phyloP scores from a whole-genome alignment of 2,113 vertebrate species.

The Mellivora capensis region DNA sequence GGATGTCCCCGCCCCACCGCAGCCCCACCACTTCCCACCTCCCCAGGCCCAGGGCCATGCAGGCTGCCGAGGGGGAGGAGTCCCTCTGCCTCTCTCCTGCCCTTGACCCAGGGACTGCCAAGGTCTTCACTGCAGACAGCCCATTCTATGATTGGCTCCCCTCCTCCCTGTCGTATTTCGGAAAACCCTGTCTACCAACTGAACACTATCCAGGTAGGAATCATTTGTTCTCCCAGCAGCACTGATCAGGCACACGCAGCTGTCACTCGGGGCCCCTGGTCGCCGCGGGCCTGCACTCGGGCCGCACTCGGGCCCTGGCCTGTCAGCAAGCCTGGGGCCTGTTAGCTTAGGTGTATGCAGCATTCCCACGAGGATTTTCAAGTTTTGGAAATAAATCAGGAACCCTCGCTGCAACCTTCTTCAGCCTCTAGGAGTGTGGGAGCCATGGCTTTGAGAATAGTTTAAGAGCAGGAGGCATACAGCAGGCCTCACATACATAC shows the following conservation, averaged over 20 bases:
- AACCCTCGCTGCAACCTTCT: neutral
- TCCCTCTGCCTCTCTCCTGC: too few relatives aligned
- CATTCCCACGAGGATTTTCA: neutral
- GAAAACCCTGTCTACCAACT: neutral
- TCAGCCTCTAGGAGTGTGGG: neutral
- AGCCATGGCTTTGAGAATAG: neutral
- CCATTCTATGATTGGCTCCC: neutral
- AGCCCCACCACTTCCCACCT: neutral
- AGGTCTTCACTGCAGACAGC: accelerated
- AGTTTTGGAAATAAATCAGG: neutral
- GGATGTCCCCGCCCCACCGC: neutral
- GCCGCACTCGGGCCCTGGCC: neutral
- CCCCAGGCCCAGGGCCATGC: neutral
- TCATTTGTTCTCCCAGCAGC: neutral
- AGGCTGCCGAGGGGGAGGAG: neutral
- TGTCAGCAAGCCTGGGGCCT: neutral
- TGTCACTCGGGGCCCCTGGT: neutral
- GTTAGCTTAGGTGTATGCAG: neutral
- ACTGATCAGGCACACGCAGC: accelerated
- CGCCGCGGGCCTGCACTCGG: accelerated
- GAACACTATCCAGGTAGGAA: accelerated
- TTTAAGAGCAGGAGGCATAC: neutral
- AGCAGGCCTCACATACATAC: neutral
- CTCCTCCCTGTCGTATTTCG: neutral
- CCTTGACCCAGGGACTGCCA: accelerated